These are phyloP conservation scores for Irena cyanogastra DNA, from an alignment of 2,113 vertebrate genomes.

Conservation along the genomic window DNA sequence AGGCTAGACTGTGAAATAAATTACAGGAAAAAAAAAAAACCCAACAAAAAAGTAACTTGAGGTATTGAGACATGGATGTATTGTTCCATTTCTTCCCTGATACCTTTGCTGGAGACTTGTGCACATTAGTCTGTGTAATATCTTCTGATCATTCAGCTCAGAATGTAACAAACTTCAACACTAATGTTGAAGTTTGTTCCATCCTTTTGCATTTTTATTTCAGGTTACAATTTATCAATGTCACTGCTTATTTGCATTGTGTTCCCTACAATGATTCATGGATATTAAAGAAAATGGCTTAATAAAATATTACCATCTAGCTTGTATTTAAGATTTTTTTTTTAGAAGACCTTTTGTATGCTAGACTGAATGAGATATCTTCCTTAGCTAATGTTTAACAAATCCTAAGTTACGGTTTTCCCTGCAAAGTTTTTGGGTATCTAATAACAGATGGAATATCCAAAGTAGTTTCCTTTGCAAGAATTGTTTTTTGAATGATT, in stretches of 20 bases:
- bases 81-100: neutral
- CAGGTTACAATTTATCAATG: neutral
- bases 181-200: neutral
- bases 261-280: neutral
- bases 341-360: neutral
- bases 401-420: neutral
- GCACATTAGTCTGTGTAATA: neutral
- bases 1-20: neutral
- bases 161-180: too few relatives aligned
- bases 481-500: neutral
- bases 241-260: neutral
- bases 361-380: neutral
- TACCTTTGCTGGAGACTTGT: neutral
- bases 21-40: neutral
- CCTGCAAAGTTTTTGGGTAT: neutral
- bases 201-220: neutral
- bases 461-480: neutral
- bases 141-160: neutral
- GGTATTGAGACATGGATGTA: neutral
- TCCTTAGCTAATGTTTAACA: neutral
- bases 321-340: neutral
- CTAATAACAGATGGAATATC: neutral
- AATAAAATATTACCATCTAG: neutral
- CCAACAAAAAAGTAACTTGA: neutral
- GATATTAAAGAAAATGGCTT: neutral